Evolutionary conservation across 2,797 vertebrate species (phyloP).

Genomic region (Yasuhikotakia modesta): DNA sequence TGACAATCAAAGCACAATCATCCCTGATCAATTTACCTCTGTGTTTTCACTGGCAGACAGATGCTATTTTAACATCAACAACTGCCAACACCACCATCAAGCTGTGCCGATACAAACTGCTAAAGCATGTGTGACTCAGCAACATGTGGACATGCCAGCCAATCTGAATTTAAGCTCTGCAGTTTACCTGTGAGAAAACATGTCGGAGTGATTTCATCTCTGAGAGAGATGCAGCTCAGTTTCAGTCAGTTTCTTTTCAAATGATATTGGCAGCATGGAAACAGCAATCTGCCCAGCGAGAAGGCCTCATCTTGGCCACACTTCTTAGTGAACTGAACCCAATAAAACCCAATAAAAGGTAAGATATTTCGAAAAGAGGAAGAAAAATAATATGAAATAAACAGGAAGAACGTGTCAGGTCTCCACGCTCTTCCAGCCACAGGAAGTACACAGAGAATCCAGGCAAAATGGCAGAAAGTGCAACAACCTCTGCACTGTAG

Average conservation of each 20-base stretch:
- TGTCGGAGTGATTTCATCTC: conserved; percentile 73
- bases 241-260: conserved; percentile 8
- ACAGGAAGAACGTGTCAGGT: conserved; percentile 53
- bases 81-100: background rate
- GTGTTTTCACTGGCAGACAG: background rate
- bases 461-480: conserved; percentile 34
- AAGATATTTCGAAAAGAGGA: conserved; percentile 50
- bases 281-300: conserved; percentile 71
- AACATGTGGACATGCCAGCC: conserved; percentile 63
- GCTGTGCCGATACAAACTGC: background rate
- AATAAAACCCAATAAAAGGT: conserved; percentile 19
- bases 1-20: conserved; percentile 32
- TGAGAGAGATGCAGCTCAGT: conserved; percentile 59
- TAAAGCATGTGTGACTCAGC: conserved; percentile 55
- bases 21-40: conserved; percentile 42
- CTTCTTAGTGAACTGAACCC: conserved; percentile 59
- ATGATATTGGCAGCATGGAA: conserved; percentile 73
- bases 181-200: conserved; percentile 63
- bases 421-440: conserved; percentile 21
- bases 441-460: conserved; percentile 56
- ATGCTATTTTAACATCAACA: background rate
- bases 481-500: conserved; percentile 17
- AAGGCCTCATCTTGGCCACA: conserved; percentile 45
- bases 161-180: conserved; percentile 66
- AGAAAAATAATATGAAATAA: too few relatives aligned